Base-by-base conservation (phyloP, 2,113 vertebrate genomes). In the Strigops habroptila region DNA sequence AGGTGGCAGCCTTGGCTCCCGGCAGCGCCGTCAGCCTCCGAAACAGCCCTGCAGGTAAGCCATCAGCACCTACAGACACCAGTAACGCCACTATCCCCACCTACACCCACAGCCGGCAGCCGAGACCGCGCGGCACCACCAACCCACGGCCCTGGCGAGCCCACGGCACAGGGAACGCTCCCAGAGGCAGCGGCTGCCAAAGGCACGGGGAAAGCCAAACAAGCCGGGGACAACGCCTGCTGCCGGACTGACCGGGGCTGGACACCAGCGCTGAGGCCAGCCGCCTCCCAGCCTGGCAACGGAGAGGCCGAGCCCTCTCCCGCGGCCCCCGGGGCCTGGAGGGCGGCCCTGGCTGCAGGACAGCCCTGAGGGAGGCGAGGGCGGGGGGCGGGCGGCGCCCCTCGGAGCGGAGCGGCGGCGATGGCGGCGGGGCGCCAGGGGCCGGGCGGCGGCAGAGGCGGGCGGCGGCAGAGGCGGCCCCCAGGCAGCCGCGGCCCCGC, bases 11-110 rank as follows among this genome's bases (percentile, higher is more conserved):
- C 39, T 23, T 4, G 43, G 7, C 37, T 14, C 23, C 2, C 0
- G 37, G 3, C 57, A 16, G 6, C 25, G 1, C 12, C 0, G 53
- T 8, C 1, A 14, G 14, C 55, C 49, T 17, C 33, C 23, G 4
- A 31, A 16, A 27, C 1, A 10, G 12, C 0, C 25, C 5, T 1
- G 23, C 6, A 1, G 12, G 10, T 3, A 3, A 35, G 55, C 3
- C 39, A 14, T 1, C 10, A 2, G 10, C 44, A 7, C 12, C 28
- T 14, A 11, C 33, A 8, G 9, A 4, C 23, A 8, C 2, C 18
- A 3, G 1, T 7, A 16, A 28, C 19, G 19, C 9, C 1, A 22
- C 14, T 13, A 23, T 5, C 80, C 9, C 63, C 2, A 6, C 21
- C 55, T 59, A 14, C 55, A 22, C 55, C 9, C 55, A 59, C 33